phyloP scores from a whole-genome alignment of 2,888 invertebrate genomes.

The Leptopilina drosophilae region DNA sequence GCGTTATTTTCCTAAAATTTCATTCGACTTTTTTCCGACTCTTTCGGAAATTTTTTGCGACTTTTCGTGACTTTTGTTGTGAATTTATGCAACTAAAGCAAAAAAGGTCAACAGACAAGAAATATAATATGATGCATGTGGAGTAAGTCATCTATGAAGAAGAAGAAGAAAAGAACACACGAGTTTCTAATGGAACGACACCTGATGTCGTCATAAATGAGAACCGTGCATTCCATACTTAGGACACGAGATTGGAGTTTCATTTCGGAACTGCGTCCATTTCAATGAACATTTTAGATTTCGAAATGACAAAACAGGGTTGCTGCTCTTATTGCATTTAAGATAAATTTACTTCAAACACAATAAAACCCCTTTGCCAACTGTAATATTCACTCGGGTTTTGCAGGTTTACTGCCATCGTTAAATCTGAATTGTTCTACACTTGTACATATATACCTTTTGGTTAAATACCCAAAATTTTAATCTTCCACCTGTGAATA shows the following conservation, averaged over 20 bases:
- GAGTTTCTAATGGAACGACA: conserved; percentile 61
- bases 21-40: no score
- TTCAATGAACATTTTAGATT: conserved; percentile 43
- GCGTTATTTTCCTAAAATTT: no score
- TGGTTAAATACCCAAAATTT: conserved; percentile 13
- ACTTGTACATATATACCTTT: conserved; percentile 12
- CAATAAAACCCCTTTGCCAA: conserved; percentile 17
- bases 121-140: not conserved
- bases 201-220: conserved; percentile 64
- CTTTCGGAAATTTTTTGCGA: no score
- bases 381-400: conserved; percentile 19
- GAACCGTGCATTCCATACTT: conserved; percentile 59
- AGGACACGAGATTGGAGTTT: conserved; percentile 55
- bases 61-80: no score
- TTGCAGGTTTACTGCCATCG: conserved; percentile 23
- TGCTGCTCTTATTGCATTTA: conserved; percentile 10
- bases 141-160: conserved; percentile 18
- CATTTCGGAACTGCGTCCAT: conserved; percentile 51
- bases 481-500: conserved; percentile 3
- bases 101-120: no score
- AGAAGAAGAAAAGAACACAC: conserved; percentile 58
- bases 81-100: no score
- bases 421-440: conserved; percentile 26
- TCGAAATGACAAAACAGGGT: conserved; percentile 35
- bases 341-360: conserved; percentile 36